Percentiles rank a stretch among this genome's conserved stretches.
Evolutionary conservation across 1,140 invertebrate genomes (phyloP).

Genomic region (Anoplophora glabripennis): DNA sequence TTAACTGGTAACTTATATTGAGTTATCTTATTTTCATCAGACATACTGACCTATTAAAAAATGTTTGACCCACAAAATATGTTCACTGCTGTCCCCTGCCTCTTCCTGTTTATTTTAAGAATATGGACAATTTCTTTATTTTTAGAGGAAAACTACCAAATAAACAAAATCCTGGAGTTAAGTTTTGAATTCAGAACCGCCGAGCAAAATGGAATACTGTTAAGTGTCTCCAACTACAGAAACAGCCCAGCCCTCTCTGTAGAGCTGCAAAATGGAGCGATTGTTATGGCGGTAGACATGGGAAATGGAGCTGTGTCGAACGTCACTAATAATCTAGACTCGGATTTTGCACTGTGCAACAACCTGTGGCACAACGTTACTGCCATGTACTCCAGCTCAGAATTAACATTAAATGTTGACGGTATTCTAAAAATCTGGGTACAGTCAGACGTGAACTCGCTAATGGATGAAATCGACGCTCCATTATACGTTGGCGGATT

Average conservation of each 20-base stretch:
- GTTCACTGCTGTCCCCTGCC: too few species aligned
- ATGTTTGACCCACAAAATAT: too few species aligned
- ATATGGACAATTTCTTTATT: slow-evolving; percentile 32
- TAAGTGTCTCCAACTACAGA: slow-evolving; percentile 65
- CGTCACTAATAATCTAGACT: slow-evolving; percentile 59
- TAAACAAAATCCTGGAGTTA: slow-evolving; percentile 68
- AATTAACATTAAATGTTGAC: slow-evolving; percentile 72
- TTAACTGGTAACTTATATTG: too few species aligned
- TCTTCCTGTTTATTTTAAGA: too few species aligned
- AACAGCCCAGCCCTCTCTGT: slow-evolving; percentile 68
- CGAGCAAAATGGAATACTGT: slow-evolving; percentile 74
- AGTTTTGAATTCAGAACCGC: slow-evolving; percentile 81
- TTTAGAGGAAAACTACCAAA: slow-evolving; percentile 67
- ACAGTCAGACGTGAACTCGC: slow-evolving; percentile 35
- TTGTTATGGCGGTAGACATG: slow-evolving; percentile 69
- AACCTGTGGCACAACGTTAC: slow-evolving; percentile 83
- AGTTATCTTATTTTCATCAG: too few species aligned
- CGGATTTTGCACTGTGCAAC: slow-evolving; percentile 72
- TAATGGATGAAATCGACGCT: slow-evolving; percentile 54
- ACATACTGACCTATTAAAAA: too few species aligned
- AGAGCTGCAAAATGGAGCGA: slow-evolving; percentile 74
- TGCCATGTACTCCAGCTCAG: slow-evolving; percentile 68
- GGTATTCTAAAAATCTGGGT: slow-evolving; percentile 51
- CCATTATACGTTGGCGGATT: slow-evolving; percentile 82
- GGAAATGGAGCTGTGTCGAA: slow-evolving; percentile 60